Conservation (phyloP, 2,113 vertebrate species). For the Aspidoscelis tigris region DNA sequence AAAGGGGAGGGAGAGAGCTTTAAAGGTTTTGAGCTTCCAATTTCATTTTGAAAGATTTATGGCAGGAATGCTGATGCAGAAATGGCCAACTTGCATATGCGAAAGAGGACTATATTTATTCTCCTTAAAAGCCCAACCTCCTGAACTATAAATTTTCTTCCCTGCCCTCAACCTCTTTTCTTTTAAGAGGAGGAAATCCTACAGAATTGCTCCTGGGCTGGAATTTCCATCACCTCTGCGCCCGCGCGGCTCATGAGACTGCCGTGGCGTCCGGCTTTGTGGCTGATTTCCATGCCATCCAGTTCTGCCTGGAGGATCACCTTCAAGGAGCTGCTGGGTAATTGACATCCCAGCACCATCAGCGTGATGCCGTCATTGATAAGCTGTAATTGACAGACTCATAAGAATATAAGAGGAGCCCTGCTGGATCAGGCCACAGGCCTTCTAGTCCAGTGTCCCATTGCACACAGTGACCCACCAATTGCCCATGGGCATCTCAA, state of each 20-base stretch:
- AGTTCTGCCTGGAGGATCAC: background rate
- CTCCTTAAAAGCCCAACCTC: background rate
- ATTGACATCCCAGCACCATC: background rate
- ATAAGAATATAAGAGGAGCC: no score
- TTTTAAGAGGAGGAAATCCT: background rate
- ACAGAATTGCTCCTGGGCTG: background rate
- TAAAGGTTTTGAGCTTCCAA: background rate
- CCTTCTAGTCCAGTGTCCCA: no score
- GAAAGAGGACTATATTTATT: background rate
- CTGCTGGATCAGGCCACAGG: no score
- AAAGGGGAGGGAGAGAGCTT: background rate
- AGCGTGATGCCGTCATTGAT: background rate
- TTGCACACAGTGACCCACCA: no score
- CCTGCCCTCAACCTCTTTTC: background rate
- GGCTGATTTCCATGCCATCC: background rate
- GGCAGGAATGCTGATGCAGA: background rate
- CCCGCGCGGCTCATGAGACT: background rate
- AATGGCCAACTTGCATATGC: background rate
- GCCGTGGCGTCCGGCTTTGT: no score
- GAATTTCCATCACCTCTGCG: background rate
- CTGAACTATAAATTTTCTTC: background rate
- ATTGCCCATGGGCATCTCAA: no score
- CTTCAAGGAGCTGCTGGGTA: background rate
- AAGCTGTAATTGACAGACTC: no score
- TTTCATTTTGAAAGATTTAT: background rate